phyloP scores from a whole-genome alignment of 2,888 invertebrate genomes.

The Andricus quercusramuli region DNA sequence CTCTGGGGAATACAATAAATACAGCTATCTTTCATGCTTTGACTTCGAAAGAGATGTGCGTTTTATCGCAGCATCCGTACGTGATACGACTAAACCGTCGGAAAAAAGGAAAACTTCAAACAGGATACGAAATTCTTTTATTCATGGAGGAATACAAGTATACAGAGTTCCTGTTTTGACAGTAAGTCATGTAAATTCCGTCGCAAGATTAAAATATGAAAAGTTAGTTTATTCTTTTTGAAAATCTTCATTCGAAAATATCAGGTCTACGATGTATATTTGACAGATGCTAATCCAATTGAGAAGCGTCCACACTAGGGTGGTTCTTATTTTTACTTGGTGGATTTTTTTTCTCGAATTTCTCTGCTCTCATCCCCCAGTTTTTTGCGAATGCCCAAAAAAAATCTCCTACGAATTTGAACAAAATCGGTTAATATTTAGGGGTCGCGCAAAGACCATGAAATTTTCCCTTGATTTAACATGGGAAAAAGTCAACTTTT shows the following conservation, averaged over 20 bases:
- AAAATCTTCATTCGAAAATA: background rate
- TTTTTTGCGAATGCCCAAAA: too few relatives aligned
- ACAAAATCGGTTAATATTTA: too few relatives aligned
- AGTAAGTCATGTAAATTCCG: background rate
- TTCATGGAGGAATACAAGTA: background rate
- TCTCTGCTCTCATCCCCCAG: too few relatives aligned
- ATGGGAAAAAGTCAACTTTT: too few relatives aligned
- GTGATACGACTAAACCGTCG: constrained; percentile 17
- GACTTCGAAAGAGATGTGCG: constrained; percentile 58
- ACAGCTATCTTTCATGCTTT: constrained; percentile 57
- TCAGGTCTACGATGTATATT: too few relatives aligned
- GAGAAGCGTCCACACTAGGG: too few relatives aligned
- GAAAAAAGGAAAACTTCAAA: background rate
- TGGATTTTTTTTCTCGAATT: too few relatives aligned
- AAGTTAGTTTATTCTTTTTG: background rate
- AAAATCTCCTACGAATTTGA: too few relatives aligned
- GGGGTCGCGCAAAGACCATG: too few relatives aligned
- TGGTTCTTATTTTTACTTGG: too few relatives aligned
- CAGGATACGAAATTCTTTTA: constrained; percentile 10
- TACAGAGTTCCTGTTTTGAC: background rate
- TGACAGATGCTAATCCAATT: too few relatives aligned
- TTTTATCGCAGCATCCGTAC: constrained; percentile 16
- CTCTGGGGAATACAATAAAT: constrained; percentile 43
- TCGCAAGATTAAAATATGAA: background rate
- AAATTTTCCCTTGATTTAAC: too few relatives aligned